phyloP scores from a whole-genome alignment of 2,113 vertebrate species.

The Phoxinus phoxinus region DNA sequence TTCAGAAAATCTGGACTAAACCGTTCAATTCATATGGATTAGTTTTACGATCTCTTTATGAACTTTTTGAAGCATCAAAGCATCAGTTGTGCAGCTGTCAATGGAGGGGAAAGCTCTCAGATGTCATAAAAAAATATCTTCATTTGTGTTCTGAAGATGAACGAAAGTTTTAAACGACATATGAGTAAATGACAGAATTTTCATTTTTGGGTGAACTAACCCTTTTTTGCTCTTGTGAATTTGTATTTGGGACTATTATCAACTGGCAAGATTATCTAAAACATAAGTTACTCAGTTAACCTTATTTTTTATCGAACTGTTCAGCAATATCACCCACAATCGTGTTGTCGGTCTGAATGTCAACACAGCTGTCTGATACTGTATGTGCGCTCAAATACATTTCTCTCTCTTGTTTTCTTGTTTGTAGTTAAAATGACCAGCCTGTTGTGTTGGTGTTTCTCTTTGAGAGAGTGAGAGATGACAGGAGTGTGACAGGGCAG shows the following conservation, averaged over 20 bases:
- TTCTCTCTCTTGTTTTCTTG: neutral
- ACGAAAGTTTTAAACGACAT: no score
- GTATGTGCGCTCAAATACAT: neutral
- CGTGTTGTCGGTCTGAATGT: neutral
- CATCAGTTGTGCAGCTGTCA: no score
- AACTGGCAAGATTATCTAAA: neutral
- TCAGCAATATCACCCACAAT: neutral
- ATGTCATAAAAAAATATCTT: no score
- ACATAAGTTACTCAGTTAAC: neutral
- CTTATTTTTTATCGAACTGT: neutral
- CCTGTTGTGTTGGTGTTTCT: conserved; percentile 4
- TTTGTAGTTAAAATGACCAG: neutral
- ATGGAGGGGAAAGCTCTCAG: no score
- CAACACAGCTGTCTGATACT: neutral
- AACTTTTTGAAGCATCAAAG: no score
- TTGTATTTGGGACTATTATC: neutral
- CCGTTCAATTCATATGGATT: no score
- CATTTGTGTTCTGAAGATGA: no score
- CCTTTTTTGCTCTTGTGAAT: neutral
- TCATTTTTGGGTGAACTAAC: no score
- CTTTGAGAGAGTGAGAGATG: conserved; percentile 9
- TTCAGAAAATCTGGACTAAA: no score
- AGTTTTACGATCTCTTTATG: no score
- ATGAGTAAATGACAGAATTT: no score
- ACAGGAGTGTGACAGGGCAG: conserved; percentile 24